Base-by-base conservation (phyloP, 2,888 invertebrate species). In the Agrochola circellaris region DNA sequence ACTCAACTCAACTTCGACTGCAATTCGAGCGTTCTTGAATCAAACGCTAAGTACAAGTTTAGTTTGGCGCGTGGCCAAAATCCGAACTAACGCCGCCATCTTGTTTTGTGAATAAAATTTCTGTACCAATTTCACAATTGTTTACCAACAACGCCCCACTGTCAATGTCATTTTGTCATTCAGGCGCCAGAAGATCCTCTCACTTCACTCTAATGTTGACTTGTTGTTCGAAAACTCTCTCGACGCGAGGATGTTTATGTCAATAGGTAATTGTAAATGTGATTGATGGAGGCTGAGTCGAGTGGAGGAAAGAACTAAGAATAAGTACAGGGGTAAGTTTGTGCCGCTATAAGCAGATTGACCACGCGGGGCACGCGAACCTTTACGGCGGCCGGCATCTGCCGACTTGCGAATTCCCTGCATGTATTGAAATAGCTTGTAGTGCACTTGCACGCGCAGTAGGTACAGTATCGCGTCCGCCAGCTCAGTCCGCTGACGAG, bases 361-460 rank as follows among this genome's bases (percentile, higher is more conserved):
- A 93, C 92, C 92, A 92, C 79, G 88, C 84, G 88, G 89, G 90
- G 89, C 90, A 90, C 84, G 84, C 80, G 83, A 72, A 81, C 79
- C 82, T 82, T 72, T 79, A 77, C 84, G 82, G 77, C 75, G 74
- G 51, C 64, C 74, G 92, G 92, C 95, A 94, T 96, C 92, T 91
- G 94, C 92, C 89, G 92, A 95, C 92, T 95, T 93, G 95, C 94
- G 90, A 95, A 96, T 96, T 95, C 94, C 89, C 91, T 92, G 89
- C 92, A 91, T 93, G 95, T 92, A 95, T 95, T 95, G 94, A 96
- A 96, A 96, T 96, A 96, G 95, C 95, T 92, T 93, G 90, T 90
- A 94, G 90, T 93, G 93, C 93, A 93, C 91, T 92, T 93, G 92
- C 90, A 89, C 90, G 90, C 91, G 84, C 81, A 87, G 90, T 90